Evolutionary conservation across 2,113 vertebrate genomes (phyloP).

Genomic region (Baryphthengus martii): DNA sequence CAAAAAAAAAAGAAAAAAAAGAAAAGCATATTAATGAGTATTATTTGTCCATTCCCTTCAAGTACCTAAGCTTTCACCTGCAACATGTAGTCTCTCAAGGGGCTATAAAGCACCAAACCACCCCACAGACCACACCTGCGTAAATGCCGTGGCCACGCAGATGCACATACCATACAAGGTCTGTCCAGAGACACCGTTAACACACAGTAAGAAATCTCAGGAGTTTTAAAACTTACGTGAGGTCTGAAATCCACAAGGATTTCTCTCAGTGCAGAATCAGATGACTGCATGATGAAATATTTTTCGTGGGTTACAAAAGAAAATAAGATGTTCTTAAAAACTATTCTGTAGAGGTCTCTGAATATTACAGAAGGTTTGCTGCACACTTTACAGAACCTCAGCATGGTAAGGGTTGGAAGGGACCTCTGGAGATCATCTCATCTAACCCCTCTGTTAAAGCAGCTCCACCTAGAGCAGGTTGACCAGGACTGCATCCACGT

Average conservation of each 20-base stretch:
- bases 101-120: background rate
- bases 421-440: background rate
- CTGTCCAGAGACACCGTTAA: background rate
- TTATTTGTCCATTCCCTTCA: background rate
- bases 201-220: background rate
- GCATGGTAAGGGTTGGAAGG: background rate
- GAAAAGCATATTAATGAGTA: background rate
- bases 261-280: background rate
- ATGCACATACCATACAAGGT: accelerated
- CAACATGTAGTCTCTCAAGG: background rate
- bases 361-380: background rate
- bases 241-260: background rate
- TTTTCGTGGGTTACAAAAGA: background rate
- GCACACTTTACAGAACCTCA: background rate
- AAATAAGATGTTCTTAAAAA: background rate
- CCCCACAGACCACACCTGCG: accelerated
- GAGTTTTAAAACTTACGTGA: background rate
- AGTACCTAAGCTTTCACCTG: background rate
- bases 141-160: accelerated
- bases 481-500: background rate
- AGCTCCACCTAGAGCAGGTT: background rate
- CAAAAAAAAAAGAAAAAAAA: background rate
- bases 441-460: background rate
- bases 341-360: background rate
- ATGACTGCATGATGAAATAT: background rate